These are phyloP conservation scores for Hepsetus odoe DNA, from an alignment of 2,113 vertebrate species.

Conservation along the genomic window DNA sequence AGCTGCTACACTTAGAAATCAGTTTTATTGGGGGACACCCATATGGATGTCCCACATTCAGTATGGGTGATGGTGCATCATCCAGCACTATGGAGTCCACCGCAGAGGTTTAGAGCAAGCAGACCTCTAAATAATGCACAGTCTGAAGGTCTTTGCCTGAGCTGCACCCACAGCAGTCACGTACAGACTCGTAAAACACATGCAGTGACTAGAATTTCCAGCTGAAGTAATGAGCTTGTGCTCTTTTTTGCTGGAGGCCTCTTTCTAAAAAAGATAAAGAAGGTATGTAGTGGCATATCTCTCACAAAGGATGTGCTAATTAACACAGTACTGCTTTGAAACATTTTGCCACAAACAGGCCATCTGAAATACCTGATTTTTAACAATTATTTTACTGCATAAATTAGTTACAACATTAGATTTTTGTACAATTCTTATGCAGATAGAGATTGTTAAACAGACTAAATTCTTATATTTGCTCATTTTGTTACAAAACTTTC, in stretches of 20 bases:
- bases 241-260: background rate
- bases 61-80: too few species aligned
- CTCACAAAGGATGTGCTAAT: background rate
- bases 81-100: background rate
- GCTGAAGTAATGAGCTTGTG: background rate
- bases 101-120: conserved; percentile 13
- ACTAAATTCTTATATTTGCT: too few species aligned
- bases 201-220: conserved; percentile 11
- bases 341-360: too few species aligned
- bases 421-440: too few species aligned
- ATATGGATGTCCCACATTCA: too few species aligned
- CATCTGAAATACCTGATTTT: too few species aligned
- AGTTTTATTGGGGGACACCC: background rate
- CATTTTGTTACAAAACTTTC: too few species aligned
- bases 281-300: background rate
- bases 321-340: background rate
- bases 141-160: conserved; percentile 5
- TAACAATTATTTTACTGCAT: too few species aligned
- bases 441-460: too few species aligned
- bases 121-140: conserved; percentile 32
- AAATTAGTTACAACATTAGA: too few species aligned
- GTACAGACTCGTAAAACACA: background rate
- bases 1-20: background rate
- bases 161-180: background rate
- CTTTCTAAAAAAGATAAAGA: background rate